These are phyloP conservation scores for Neotoxoptera formosana DNA, from an alignment of 1,140 invertebrate species.

Conservation along the genomic window DNA sequence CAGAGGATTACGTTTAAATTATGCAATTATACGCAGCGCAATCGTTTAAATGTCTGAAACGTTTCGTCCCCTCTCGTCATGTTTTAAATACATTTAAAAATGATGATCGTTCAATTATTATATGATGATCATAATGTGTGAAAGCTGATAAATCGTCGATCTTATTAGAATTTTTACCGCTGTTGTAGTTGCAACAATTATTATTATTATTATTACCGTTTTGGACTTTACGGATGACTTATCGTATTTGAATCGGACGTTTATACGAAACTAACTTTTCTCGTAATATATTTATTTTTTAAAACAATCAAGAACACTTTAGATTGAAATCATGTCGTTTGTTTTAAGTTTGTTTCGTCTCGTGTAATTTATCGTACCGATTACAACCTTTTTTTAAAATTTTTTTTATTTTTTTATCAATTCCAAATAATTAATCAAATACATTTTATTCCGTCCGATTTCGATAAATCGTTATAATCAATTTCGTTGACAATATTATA, in stretches of 20 bases:
- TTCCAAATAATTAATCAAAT: background rate
- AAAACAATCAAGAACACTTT: background rate
- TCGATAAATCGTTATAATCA: background rate
- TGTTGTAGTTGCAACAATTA: background rate
- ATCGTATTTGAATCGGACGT: background rate
- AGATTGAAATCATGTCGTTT: background rate
- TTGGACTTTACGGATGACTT: background rate
- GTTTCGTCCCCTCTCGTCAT: background rate
- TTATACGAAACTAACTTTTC: background rate
- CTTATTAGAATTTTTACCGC: background rate
- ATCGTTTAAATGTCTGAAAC: background rate
- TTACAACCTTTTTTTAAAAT: background rate
- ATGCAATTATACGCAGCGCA: background rate
- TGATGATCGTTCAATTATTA: background rate
- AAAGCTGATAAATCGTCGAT: background rate
- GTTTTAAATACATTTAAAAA: conserved; percentile 15
- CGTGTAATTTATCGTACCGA: background rate
- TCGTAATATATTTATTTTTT: background rate
- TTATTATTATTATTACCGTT: background rate
- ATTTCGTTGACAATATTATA: background rate
- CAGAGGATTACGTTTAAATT: background rate
- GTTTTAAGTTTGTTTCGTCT: background rate
- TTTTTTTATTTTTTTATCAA: background rate
- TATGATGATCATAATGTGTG: background rate
- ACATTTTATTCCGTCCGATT: background rate